Base-by-base conservation (phyloP, 1,140 invertebrate genomes). In the Wiebesia pumilae region DNA sequence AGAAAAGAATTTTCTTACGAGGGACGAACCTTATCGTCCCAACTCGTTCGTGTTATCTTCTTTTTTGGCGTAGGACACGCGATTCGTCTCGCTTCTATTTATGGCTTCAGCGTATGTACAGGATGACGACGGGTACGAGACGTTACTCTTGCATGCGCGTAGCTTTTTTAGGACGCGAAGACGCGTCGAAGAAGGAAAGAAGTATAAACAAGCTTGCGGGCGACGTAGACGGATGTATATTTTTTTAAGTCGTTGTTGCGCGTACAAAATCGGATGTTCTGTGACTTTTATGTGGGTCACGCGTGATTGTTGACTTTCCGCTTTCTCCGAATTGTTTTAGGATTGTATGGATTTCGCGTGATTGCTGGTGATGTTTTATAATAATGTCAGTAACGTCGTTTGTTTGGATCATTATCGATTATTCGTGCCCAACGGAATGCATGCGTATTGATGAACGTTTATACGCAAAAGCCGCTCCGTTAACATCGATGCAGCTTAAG, bases 1-100 rank as follows among this genome's bases (percentile, higher is more conserved):
- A 91, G 88, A 90, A 87, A 91, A 91, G 90, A 91, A 90, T 91
- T 91, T 89, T 90, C 87, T 87, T 83, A 78, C 43, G 12, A n/a
- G 43, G 54, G 75, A 3, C 16, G 10, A 16, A 9, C 40, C 54
- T 51, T 69, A 69, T 79, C 73, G 75, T 38, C 3, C 9, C 27
- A 7, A 40, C 67, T 38, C 4, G 43, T 40, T 16, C 6, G 3
- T 62, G 19, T 3, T 67, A 84, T 84, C 75, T 58, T 47, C 54
- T 79, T 79, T 47, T 47, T 47, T 47, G 43, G 43, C 43, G 12
- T 12, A 47, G 43, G 19, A 6, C 51, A 16, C 7, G 51, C 51
- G 19, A 6, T 12, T 2, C 1, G 16, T 54, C 27, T 62, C 58
- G 14, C 58, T 62, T 27, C 21, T 27, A 27, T 62, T 27, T 1